phyloP scores from a whole-genome alignment of 2,797 vertebrate species.

The Melopsittacus undulatus region DNA sequence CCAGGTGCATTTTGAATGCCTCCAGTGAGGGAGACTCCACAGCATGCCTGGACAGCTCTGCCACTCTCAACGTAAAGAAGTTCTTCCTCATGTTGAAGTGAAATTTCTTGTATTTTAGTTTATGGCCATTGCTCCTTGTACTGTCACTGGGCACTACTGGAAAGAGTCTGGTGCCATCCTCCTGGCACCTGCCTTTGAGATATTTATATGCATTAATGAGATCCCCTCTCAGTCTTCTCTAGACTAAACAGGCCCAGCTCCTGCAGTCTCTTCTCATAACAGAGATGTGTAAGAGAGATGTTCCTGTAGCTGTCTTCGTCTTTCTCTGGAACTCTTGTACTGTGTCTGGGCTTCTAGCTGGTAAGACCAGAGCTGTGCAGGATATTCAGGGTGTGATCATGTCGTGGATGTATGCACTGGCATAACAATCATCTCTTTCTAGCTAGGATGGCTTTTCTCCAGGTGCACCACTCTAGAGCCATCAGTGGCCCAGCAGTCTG shows the following conservation, averaged over 20 bases:
- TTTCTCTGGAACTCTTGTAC: background rate
- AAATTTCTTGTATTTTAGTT: background rate
- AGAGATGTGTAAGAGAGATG: background rate
- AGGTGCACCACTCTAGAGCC: background rate
- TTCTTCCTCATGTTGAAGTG: background rate
- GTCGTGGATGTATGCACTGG: background rate
- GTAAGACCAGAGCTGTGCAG: background rate
- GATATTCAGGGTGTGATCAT: background rate
- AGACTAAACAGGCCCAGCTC: background rate
- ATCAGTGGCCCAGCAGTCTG: background rate
- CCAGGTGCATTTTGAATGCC: background rate
- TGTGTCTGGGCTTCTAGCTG: background rate
- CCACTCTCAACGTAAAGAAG: background rate
- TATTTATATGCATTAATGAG: background rate
- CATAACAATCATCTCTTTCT: background rate
- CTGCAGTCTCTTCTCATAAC: background rate
- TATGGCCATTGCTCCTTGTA: background rate
- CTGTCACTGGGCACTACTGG: background rate
- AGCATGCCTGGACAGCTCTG: background rate
- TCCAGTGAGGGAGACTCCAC: background rate
- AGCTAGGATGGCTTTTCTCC: background rate
- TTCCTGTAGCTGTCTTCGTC: background rate
- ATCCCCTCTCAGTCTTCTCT: background rate
- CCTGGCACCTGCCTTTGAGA: background rate
- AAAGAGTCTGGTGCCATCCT: background rate